These are phyloP conservation scores for Corella eumyota DNA, from an alignment of 23 tunicate species.

Conservation along the genomic window DNA sequence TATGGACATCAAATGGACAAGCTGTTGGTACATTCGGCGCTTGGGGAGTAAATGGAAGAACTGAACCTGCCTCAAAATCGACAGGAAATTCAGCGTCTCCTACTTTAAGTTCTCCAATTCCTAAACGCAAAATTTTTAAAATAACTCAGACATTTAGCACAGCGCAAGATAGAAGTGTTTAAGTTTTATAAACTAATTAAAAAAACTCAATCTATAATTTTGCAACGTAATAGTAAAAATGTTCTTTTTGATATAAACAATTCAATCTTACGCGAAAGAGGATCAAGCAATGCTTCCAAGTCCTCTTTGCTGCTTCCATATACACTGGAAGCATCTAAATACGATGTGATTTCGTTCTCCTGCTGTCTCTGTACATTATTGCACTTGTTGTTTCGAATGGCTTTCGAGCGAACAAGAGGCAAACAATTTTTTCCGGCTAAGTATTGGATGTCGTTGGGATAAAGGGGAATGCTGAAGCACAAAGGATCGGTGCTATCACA, in stretches of 20 bases:
- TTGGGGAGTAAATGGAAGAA: slow-evolving; percentile 23
- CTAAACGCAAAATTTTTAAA: background rate
- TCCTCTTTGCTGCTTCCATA: slow-evolving; percentile 42
- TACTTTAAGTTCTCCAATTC: background rate
- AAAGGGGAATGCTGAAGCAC: slow-evolving; percentile 40
- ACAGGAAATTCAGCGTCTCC: slow-evolving; percentile 15
- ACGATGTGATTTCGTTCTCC: slow-evolving; percentile 44
- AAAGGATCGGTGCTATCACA: slow-evolving; percentile 41
- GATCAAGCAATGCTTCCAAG: slow-evolving; percentile 34
- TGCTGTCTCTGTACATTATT: slow-evolving; percentile 33
- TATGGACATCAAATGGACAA: slow-evolving; percentile 9
- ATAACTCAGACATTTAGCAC: no score
- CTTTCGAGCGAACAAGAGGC: slow-evolving; percentile 51
- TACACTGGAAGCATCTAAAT: slow-evolving; percentile 60
- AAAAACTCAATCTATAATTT: no score
- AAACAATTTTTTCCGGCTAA: slow-evolving; percentile 27
- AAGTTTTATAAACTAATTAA: no score
- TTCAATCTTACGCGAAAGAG: slow-evolving; percentile 30
- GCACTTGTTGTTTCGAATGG: slow-evolving; percentile 42
- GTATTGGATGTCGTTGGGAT: slow-evolving; percentile 14
- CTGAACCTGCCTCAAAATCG: slow-evolving; percentile 5
- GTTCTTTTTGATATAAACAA: no score
- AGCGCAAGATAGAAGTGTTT: no score
- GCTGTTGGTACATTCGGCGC: slow-evolving; percentile 1
- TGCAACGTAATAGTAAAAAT: no score